Percentiles rank a stretch among this genome's conserved stretches.
Evolutionary conservation across 2,888 invertebrate species (phyloP).

Genomic region (Neria commutata): DNA sequence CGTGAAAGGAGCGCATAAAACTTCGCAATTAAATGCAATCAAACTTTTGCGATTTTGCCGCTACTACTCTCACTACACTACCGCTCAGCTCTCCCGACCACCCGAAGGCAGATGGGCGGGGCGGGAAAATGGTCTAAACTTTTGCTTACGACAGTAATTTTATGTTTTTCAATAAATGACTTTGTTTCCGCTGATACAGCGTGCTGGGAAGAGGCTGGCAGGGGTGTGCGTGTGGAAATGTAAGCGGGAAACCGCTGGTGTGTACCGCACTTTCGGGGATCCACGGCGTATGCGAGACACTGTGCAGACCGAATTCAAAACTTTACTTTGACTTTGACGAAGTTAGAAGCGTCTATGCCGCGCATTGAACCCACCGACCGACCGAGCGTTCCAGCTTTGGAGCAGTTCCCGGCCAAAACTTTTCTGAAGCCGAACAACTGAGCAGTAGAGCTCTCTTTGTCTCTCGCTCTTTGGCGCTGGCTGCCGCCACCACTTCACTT

Average conservation of each 20-base stretch:
- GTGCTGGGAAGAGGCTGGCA: background rate
- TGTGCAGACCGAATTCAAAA: conserved; percentile 32
- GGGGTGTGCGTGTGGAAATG: background rate
- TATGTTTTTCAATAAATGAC: conserved; percentile 29
- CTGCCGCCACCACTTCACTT: too few species aligned
- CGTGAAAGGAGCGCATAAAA: conserved; percentile 24
- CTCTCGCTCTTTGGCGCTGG: too few species aligned
- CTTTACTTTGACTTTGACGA: conserved; percentile 31
- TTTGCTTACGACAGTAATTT: conserved; percentile 26
- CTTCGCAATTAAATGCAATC: conserved; percentile 37
- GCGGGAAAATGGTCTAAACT: conserved; percentile 15
- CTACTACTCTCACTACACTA: background rate
- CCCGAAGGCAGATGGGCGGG: conserved; percentile 2
- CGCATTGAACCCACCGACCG: background rate
- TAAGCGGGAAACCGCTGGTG: conserved; percentile 4
- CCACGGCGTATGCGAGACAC: conserved; percentile 33
- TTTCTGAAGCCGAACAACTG: background rate
- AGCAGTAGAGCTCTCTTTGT: too few species aligned
- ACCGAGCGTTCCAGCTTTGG: background rate
- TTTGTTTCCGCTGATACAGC: conserved; percentile 7
- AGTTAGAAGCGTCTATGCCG: background rate
- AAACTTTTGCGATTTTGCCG: conserved; percentile 29
- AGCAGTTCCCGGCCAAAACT: background rate
- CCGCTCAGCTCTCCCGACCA: background rate
- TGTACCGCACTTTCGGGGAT: conserved; percentile 23